Base-by-base conservation (phyloP, 2,113 vertebrate genomes). In the Lepus europaeus region DNA sequence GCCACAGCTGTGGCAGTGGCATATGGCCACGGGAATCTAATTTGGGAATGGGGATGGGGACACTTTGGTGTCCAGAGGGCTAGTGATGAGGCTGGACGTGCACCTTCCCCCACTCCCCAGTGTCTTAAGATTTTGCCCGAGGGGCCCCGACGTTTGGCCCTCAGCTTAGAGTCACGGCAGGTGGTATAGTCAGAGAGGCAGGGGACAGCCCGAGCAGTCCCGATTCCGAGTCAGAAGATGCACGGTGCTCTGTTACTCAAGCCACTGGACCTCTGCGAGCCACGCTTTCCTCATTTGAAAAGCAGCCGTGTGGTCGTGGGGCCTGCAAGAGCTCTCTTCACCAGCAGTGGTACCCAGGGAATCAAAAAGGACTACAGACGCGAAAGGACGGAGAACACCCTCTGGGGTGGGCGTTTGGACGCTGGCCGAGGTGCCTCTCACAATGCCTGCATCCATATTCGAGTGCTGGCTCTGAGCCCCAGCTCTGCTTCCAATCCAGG, bases 281-380 rank as follows among this genome's bases (percentile, higher is more conserved):
- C 87, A 87, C 59, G 22, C 61, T 72, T 68, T 73, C 49, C n/a
- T 77, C 61, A 23, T 89, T 87, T 78, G 70, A 84, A 81, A 77
- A 87, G 81, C 3, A 77, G 73, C 66, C 61, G 23, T 25, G 29
- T 12, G 63, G 39, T 23, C 36, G 76, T 11, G 72, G 68, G 82
- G 22, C 27, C 84, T 53, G 36, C 31, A 61, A 51, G 36, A 77
- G 11, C 39, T 29, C 36, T 69, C 68, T 56, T 66, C 25, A 56
- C 27, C 33, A 3, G 56, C 63, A 85, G 45, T 59, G 56, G 13
- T 72, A 6, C 5, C 9, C 5, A 36, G 93, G 90, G 78, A 89
- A 56, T 63, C 6, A n/a, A 31, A 72, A 7, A 36, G 61, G 33
- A 53, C 72, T 1, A 31, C 7, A 53, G 82, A 64, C 19, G 19